phyloP scores from a whole-genome alignment of 1,140 invertebrate genomes.

The Apis dorsata region DNA sequence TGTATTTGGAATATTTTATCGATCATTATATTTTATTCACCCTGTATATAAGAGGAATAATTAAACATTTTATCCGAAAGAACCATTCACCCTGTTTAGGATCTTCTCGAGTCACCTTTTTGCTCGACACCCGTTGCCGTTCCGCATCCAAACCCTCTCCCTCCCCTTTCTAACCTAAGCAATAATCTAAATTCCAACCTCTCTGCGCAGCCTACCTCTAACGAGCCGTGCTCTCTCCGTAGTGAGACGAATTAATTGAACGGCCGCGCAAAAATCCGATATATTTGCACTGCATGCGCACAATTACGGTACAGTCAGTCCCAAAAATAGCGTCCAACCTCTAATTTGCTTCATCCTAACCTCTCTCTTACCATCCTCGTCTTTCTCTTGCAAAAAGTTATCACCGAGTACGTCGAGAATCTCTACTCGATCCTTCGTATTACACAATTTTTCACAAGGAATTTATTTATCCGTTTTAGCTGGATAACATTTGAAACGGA shows the following conservation, averaged over 20 bases:
- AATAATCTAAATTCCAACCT: constrained; percentile 8
- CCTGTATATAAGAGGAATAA: no score
- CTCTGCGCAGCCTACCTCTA: neutral
- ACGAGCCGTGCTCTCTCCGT: constrained; percentile 2
- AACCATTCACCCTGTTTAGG: neutral
- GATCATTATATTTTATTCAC: no score
- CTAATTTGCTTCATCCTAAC: no score
- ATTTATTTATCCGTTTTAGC: no score
- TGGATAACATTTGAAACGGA: no score
- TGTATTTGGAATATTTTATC: no score
- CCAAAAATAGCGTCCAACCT: no score
- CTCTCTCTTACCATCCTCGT: no score
- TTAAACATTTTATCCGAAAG: neutral
- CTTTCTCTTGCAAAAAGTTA: no score
- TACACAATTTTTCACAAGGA: no score
- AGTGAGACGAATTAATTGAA: constrained; percentile 19
- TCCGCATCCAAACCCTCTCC: neutral
- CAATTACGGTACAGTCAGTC: neutral
- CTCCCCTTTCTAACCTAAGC: constrained; percentile 1
- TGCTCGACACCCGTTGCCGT: neutral
- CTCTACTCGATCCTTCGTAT: no score
- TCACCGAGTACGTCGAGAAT: no score
- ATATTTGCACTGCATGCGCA: neutral
- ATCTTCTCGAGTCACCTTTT: neutral
- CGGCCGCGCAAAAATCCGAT: constrained; percentile 1